Percentiles rank a stretch among this genome's conserved stretches.
phyloP scores from a whole-genome alignment of 2,797 vertebrate genomes.

The Cetoscarus ocellatus region DNA sequence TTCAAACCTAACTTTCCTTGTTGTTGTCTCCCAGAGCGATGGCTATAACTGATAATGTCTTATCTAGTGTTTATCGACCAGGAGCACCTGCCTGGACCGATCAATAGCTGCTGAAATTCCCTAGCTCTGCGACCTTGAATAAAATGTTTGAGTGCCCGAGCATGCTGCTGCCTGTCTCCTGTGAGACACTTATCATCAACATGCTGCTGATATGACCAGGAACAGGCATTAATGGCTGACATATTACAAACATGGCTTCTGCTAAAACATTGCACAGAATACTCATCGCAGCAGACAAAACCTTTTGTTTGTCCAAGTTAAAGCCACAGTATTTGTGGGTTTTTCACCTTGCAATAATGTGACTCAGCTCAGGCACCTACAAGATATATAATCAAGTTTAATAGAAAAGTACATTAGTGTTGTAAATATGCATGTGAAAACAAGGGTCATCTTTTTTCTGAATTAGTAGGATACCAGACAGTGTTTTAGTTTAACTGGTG shows the following conservation, averaged over 20 bases:
- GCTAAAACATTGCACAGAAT: not conserved
- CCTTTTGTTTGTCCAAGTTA: not conserved
- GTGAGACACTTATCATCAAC: conserved; percentile 56
- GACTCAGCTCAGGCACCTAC: not conserved
- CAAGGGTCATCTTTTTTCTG: too few species aligned
- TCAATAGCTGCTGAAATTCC: conserved; percentile 57
- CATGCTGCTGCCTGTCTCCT: conserved; percentile 36
- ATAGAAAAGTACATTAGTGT: too few species aligned
- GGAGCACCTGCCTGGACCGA: conserved; percentile 27
- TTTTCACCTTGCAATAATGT: not conserved
- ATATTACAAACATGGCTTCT: conserved; percentile 56
- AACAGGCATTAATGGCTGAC: conserved; percentile 67
- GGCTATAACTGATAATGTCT: conserved; percentile 37
- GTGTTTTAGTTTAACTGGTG: too few species aligned
- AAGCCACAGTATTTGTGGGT: not conserved
- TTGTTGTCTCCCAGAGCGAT: conserved; percentile 18
- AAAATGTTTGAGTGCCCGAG: conserved; percentile 24
- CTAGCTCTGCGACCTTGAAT: conserved; percentile 49
- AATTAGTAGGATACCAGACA: too few species aligned
- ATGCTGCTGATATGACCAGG: conserved; percentile 49
- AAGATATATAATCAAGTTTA: not conserved
- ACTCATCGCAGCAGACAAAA: conserved; percentile 1
- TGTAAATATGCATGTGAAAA: too few species aligned
- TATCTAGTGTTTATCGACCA: conserved; percentile 43
- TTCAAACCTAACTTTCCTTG: conserved; percentile 6